phyloP scores from a whole-genome alignment of 2,888 invertebrate genomes.

The Crossocerus cetratus region DNA sequence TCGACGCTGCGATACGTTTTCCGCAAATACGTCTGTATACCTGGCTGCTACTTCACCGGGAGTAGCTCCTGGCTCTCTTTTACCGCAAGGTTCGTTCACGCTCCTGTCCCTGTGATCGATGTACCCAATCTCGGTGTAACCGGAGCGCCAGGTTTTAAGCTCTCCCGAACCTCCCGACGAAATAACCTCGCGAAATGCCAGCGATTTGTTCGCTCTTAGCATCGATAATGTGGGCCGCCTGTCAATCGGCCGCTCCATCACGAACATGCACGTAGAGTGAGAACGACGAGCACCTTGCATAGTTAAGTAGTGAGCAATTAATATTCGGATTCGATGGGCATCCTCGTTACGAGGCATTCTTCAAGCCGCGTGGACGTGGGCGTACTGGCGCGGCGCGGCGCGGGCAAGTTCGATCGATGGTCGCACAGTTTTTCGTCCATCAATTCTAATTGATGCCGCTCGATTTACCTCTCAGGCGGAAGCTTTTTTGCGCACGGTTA shows the following conservation, averaged over 20 bases:
- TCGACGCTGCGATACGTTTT: neutral
- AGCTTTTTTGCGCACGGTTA: conserved; percentile 25
- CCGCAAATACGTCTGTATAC: conserved; percentile 11
- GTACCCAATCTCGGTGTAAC: conserved; percentile 14
- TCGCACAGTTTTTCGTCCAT: conserved; percentile 50
- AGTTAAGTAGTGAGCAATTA: conserved; percentile 12
- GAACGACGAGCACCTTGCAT: neutral
- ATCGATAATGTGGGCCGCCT: neutral
- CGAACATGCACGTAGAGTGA: neutral
- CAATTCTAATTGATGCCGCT: conserved; percentile 57
- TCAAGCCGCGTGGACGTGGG: conserved; percentile 45
- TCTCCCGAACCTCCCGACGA: neutral
- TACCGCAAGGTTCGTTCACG: conserved; percentile 5
- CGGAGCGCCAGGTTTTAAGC: neutral
- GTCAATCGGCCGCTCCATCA: neutral
- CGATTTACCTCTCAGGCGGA: conserved; percentile 43
- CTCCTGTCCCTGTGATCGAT: conserved; percentile 28
- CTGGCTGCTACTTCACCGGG: conserved; percentile 2
- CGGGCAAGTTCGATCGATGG: conserved; percentile 47
- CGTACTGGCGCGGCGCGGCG: too few species aligned
- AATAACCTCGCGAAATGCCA: neutral
- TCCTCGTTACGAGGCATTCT: conserved; percentile 39
- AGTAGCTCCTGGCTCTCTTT: conserved; percentile 18
- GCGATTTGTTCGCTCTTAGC: neutral
- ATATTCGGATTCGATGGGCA: conserved; percentile 30